A percentile compares a stretch with the other conserved stretches of the same genome.
phyloP scores from a whole-genome alignment of 2,113 vertebrate species.

The Neomonachus schauinslandi region DNA sequence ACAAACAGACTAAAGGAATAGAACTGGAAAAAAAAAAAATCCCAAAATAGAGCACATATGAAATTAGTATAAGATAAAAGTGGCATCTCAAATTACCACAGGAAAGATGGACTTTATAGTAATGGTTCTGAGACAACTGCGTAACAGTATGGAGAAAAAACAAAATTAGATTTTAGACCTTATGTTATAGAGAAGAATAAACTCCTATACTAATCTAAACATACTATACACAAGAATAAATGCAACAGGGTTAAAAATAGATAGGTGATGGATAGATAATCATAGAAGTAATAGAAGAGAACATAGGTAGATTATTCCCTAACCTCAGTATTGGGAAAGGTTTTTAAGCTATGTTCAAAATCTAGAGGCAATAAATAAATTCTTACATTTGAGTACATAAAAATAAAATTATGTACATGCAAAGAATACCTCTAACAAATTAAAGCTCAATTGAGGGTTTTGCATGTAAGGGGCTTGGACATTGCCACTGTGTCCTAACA shows the following conservation, averaged over 20 bases:
- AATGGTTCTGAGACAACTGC: neutral
- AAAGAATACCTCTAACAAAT: neutral
- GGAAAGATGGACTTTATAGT: neutral
- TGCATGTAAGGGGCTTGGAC: neutral
- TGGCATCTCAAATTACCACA: neutral
- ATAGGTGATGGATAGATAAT: neutral
- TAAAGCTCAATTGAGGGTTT: neutral
- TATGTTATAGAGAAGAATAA: neutral
- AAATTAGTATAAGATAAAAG: conserved; percentile 24
- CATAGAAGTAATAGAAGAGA: neutral
- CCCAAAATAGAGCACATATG: neutral
- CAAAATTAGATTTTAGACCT: neutral
- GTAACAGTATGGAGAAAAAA: neutral
- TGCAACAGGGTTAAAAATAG: neutral
- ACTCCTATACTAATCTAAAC: neutral
- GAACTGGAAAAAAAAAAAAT: neutral
- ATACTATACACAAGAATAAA: conserved; percentile 2
- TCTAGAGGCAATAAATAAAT: neutral
- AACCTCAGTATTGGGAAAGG: neutral
- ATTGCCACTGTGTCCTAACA: neutral
- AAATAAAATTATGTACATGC: neutral
- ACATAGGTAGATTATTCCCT: neutral
- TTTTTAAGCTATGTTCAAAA: neutral
- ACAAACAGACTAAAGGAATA: neutral
- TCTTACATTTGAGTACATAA: neutral